Base-by-base conservation (phyloP, 2,113 vertebrate species). In the Isurus oxyrinchus region DNA sequence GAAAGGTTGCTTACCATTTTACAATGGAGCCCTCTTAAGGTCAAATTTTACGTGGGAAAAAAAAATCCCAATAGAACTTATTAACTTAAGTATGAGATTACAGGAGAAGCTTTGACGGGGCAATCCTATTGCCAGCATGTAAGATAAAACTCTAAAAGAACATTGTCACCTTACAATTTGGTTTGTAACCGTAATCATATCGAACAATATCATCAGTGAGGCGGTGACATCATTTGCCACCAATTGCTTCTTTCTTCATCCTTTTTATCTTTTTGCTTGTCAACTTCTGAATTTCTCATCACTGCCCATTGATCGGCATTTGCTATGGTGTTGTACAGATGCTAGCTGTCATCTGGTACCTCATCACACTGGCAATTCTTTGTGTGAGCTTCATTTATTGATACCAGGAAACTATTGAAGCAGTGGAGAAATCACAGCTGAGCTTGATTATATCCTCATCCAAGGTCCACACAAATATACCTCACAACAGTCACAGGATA, bases 1-100 rank as follows among this genome's bases (percentile, higher is more conserved):
- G 49, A 35, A 95, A 76, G 94, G 27, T 69, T 69, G 27, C 67
- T 95, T 76, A 95, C 66, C n/a, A 16, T 94, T 72, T 95, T 31
- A 95, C 44, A 76, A 13, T 72, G 66, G 25, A 95, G 23, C 40
- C 63, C 66, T 95, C 63, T 69, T 95, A 95, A 95, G 66, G 10
- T 72, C 67, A 69, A 91, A 27, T 72, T 53, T 72, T 95, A 95
- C 35, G 25, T 31, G 44, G 66, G 23, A 76, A 94, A 63, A 44
- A 35, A 95, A 67, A 53, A 53, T 31, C 31, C 53, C 49, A 55
- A 72, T 53, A 72, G 25, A 44, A 95, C 25, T 55, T 44, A 95
- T 72, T 69, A 72, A 72, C 94, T 49, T 53, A 66, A 94, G 2
- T 44, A 67, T 44, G 66, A 49, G 66, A 76, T 59, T 72, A 67